A percentile compares a stretch with the other conserved stretches of the same genome.
These are phyloP conservation scores for Pimpla rufipes DNA, from an alignment of 2,888 invertebrate genomes.

Conservation along the genomic window DNA sequence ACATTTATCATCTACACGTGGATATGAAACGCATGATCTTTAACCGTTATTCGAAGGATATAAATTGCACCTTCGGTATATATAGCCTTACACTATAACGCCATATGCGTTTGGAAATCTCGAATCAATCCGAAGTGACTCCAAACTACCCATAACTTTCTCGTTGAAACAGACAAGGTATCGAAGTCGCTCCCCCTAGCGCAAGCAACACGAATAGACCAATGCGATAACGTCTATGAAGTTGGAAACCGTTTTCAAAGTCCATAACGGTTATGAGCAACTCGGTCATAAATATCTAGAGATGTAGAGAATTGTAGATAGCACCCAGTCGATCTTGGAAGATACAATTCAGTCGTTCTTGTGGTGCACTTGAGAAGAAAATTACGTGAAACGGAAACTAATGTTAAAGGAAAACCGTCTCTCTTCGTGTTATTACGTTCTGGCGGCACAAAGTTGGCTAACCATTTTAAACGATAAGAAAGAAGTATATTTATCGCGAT, in stretches of 20 bases:
- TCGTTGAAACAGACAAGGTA: not conserved
- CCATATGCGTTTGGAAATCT: constrained; percentile 7
- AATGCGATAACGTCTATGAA: constrained; percentile 6
- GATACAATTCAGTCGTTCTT: no score
- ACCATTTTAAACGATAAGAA: no score
- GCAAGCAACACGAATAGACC: not conserved
- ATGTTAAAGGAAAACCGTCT: no score
- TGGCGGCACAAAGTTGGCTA: no score
- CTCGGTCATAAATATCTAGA: not conserved
- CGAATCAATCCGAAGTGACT: not conserved
- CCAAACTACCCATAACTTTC: constrained; percentile 1
- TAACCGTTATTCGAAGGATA: constrained; percentile 4
- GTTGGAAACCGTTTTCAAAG: not conserved
- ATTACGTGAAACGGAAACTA: no score
- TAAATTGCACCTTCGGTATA: not conserved
- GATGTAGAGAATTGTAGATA: not conserved
- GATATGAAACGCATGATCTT: not conserved
- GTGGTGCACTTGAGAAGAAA: no score
- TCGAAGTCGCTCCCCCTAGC: not conserved
- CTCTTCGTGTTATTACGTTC: no score
- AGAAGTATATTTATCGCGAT: no score
- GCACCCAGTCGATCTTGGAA: not conserved
- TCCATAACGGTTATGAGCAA: not conserved
- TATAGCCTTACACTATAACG: not conserved
- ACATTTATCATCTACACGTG: constrained; percentile 6